Evolutionary conservation across 1,140 invertebrate species (phyloP), one percentile per base, ranked within the genome.

Genomic region (Sesamia nonagrioides): DNA sequence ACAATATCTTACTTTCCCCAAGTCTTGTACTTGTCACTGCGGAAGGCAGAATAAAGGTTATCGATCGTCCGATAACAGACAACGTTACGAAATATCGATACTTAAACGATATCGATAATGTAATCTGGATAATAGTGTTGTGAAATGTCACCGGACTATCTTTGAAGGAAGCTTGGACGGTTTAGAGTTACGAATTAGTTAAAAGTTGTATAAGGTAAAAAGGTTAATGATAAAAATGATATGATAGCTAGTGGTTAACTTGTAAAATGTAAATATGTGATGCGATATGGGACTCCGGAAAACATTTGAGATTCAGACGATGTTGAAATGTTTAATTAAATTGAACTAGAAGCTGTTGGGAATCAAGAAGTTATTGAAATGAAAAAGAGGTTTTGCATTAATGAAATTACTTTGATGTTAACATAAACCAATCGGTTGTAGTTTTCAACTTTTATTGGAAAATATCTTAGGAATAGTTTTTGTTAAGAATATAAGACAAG

Each of bases 41-140:
- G 78, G 78, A 79, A 79, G 77, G 69, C 78, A 17, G 27, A 74
- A 63, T 76, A 76, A 77, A 69, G 75, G 75, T 69, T 73, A 79
- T 73, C 66, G 77, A 63, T 74, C 58, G 60, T 40, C 52, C 73
- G 73, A 75, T 75, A 75, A 75, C 73, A 75, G 73, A 52, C n/a
- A 66, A 56, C 71, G 37, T 77, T 77, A 77, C 71, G 78, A 79
- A 74, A 79, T 52, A 77, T 79, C 77, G 69, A 78, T 71, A 77
- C 74, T 66, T 54, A 45, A 78, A 54, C 60, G 78, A 79, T 79
- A 79, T 79, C 78, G 78, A 79, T 79, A 79, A 40, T 63, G 71
- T 79, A 68, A 79, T 79, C 60, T 79, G 50, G 61, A 79, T 78
- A 58, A 60, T 79, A 79, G 50, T 72, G 71, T 52, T 61, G 60